phyloP scores from a whole-genome alignment of 2,113 vertebrate species.

The Plecotus auritus region DNA sequence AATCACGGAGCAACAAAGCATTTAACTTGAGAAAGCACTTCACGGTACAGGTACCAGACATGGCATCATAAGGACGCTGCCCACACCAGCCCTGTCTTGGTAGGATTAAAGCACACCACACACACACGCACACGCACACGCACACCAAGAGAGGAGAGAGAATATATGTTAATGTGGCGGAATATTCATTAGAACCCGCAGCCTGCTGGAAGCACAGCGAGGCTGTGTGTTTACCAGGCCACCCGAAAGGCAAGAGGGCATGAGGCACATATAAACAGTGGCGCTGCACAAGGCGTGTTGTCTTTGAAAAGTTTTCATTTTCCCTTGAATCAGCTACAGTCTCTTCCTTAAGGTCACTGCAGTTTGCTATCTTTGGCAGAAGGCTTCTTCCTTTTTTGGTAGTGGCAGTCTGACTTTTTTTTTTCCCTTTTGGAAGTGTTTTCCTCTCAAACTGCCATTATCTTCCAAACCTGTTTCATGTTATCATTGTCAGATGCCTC shows the following conservation, averaged over 20 bases:
- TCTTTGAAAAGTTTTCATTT: slow-evolving; percentile 84
- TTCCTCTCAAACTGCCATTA: slow-evolving; percentile 84
- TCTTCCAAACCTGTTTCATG: slow-evolving; percentile 96
- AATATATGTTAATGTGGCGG: slow-evolving; percentile 60
- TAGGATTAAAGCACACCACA: background rate
- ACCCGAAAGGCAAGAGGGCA: slow-evolving; percentile 80
- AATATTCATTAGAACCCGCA: slow-evolving; percentile 79
- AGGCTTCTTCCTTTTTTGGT: slow-evolving; percentile 97
- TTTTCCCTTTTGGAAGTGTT: slow-evolving; percentile 83
- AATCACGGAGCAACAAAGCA: slow-evolving; percentile 30
- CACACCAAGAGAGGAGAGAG: background rate
- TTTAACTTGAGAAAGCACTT: slow-evolving; percentile 15
- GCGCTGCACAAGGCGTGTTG: slow-evolving; percentile 77
- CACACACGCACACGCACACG: background rate
- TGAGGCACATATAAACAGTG: slow-evolving; percentile 80
- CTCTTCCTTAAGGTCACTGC: slow-evolving; percentile 87
- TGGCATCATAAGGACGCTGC: background rate
- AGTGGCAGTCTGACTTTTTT: slow-evolving; percentile 81
- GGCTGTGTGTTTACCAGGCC: slow-evolving; percentile 79
- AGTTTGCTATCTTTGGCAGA: slow-evolving; percentile 87
- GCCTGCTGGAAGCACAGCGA: slow-evolving; percentile 76
- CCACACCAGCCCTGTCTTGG: background rate
- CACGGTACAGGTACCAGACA: background rate
- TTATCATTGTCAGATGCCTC: slow-evolving; percentile 97
- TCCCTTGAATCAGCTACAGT: slow-evolving; percentile 82